phyloP scores from a whole-genome alignment of 2,888 invertebrate species.

The Drosophila mayaguana region DNA sequence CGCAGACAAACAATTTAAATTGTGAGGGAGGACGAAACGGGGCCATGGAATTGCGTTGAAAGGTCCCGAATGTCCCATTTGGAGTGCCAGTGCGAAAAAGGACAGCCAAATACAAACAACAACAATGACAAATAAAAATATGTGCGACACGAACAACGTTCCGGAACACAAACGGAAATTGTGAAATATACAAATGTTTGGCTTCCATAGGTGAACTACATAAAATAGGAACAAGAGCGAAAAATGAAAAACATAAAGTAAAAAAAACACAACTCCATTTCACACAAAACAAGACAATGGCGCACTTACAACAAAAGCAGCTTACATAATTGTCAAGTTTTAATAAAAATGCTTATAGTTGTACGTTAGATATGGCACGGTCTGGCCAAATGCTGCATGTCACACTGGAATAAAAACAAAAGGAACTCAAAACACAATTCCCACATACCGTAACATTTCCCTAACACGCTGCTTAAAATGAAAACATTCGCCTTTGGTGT shows the following conservation, averaged over 20 bases:
- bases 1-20: constrained; percentile 74
- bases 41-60: constrained; percentile 71
- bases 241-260: constrained; percentile 18
- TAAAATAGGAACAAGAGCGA: constrained; percentile 31
- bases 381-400: constrained; percentile 52
- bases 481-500: constrained; percentile 10
- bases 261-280: constrained; percentile 1
- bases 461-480: constrained; percentile 37
- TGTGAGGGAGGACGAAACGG: constrained; percentile 53
- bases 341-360: constrained; percentile 63
- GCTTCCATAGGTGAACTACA: constrained; percentile 70
- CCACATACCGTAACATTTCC: constrained; percentile 33
- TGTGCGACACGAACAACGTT: constrained; percentile 76
- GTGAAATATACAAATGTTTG: constrained; percentile 79
- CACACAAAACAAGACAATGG: constrained; percentile 31
- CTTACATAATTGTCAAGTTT: constrained; percentile 66
- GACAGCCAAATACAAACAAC: constrained; percentile 50
- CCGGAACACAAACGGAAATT: constrained; percentile 79
- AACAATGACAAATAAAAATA: constrained; percentile 59
- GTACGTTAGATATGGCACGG: constrained; percentile 26
- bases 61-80: constrained; percentile 78
- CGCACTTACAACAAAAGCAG: constrained; percentile 46
- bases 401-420: constrained; percentile 26
- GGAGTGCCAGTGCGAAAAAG: constrained; percentile 60
- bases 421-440: constrained; percentile 26